Evolutionary conservation across 2,797 vertebrate genomes (phyloP).

Genomic region (Propithecus deckenii): DNA sequence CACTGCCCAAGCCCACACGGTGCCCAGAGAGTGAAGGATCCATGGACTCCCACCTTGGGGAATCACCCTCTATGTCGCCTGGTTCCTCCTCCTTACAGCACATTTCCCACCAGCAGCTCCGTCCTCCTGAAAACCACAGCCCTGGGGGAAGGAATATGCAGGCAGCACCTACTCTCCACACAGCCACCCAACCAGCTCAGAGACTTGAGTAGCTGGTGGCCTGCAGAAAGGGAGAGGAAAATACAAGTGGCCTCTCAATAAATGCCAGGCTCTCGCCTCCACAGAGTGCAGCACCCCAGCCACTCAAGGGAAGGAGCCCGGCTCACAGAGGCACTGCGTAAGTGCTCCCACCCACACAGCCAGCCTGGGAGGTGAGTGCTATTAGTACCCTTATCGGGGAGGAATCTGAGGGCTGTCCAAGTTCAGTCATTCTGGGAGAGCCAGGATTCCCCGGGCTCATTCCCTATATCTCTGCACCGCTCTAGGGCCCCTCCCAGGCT

Average conservation of each 20-base stretch:
- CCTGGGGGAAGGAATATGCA: neutral
- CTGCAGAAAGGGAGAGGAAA: no score
- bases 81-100: neutral
- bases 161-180: neutral
- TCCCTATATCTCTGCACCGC: neutral
- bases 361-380: neutral
- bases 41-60: neutral
- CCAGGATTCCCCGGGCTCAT: neutral
- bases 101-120: neutral
- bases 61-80: neutral
- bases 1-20: neutral
- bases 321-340: neutral
- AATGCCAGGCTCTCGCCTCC: neutral
- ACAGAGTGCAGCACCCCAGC: accelerated
- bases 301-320: neutral
- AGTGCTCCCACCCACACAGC: neutral
- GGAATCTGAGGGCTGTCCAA: neutral
- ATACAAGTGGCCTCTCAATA: neutral
- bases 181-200: neutral
- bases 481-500: neutral
- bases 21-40: neutral
- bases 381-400: neutral
- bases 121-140: neutral
- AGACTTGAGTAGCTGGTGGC: neutral
- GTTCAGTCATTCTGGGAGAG: neutral